These are phyloP conservation scores for Drosophila neonasuta DNA, from an alignment of 2,888 invertebrate species.

Conservation along the genomic window DNA sequence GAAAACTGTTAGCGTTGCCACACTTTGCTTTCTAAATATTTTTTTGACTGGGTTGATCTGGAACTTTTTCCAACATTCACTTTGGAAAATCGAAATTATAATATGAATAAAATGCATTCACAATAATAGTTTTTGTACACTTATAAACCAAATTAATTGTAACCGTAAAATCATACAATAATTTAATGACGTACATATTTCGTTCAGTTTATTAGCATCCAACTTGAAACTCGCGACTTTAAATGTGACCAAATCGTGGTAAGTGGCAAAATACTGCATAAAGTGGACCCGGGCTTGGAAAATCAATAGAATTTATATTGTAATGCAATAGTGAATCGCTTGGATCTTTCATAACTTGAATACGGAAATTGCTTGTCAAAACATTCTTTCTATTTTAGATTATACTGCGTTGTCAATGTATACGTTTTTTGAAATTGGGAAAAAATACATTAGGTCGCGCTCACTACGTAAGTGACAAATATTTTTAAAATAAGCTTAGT, in stretches of 20 bases:
- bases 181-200: not conserved
- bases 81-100: not conserved
- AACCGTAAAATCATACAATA: not conserved
- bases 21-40: slow-evolving; percentile 1
- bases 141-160: no score
- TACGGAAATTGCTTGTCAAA: not conserved
- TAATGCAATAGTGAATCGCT: slow-evolving; percentile 30
- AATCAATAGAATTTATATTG: slow-evolving; percentile 46
- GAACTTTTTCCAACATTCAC: slow-evolving; percentile 16
- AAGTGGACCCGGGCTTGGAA: slow-evolving; percentile 34
- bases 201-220: not conserved
- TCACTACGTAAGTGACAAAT: slow-evolving; percentile 26
- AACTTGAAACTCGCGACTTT: no score
- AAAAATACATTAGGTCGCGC: slow-evolving; percentile 20
- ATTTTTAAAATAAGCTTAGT: not conserved
- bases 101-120: no score
- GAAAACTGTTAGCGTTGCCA: slow-evolving; percentile 31
- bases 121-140: no score
- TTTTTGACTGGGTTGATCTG: not conserved
- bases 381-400: not conserved
- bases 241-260: slow-evolving; percentile 35
- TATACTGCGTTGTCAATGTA: not conserved
- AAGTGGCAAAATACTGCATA: slow-evolving; percentile 5
- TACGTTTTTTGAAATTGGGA: slow-evolving; percentile 1
- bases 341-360: slow-evolving; percentile 16